phyloP scores from a whole-genome alignment of 1,140 invertebrate genomes.

The Drosophila ironensis region DNA sequence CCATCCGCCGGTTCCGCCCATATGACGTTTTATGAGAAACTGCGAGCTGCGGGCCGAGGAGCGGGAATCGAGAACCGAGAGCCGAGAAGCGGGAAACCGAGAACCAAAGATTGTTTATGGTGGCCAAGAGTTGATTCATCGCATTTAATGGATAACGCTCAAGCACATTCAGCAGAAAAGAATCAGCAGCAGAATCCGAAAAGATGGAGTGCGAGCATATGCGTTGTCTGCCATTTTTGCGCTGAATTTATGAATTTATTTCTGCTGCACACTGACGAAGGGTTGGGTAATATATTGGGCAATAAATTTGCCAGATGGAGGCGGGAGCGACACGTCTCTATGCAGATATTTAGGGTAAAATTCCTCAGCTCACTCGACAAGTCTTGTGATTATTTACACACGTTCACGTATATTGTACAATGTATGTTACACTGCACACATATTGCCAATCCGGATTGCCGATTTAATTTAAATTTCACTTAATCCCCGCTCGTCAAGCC shows the following conservation, averaged over 20 bases:
- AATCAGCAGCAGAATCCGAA: slow-evolving; percentile 34
- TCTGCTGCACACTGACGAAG: slow-evolving; percentile 5
- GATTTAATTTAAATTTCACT: background rate
- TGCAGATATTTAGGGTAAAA: slow-evolving; percentile 5
- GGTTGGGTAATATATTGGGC: slow-evolving; percentile 27
- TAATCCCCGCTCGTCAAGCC: background rate
- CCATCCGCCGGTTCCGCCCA: slow-evolving; percentile 31
- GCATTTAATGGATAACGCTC: slow-evolving; percentile 74
- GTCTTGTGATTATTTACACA: slow-evolving; percentile 36
- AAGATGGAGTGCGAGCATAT: slow-evolving; percentile 31
- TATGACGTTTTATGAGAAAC: slow-evolving; percentile 63
- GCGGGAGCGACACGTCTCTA: slow-evolving; percentile 24
- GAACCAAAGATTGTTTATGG: slow-evolving; percentile 76
- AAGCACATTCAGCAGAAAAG: slow-evolving; percentile 56
- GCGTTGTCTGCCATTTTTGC: slow-evolving; percentile 25
- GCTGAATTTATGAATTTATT: slow-evolving; percentile 47
- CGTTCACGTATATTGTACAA: no score
- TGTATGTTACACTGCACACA: no score
- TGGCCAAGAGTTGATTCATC: slow-evolving; percentile 74
- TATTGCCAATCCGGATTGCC: background rate
- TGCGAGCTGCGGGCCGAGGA: no score
- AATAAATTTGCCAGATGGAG: slow-evolving; percentile 32
- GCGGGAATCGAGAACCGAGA: no score
- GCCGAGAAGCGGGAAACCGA: slow-evolving; percentile 33
- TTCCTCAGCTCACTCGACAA: slow-evolving; percentile 3